Conservation (phyloP, 2,797 vertebrate genomes). For the Centropyge bicolor region DNA sequence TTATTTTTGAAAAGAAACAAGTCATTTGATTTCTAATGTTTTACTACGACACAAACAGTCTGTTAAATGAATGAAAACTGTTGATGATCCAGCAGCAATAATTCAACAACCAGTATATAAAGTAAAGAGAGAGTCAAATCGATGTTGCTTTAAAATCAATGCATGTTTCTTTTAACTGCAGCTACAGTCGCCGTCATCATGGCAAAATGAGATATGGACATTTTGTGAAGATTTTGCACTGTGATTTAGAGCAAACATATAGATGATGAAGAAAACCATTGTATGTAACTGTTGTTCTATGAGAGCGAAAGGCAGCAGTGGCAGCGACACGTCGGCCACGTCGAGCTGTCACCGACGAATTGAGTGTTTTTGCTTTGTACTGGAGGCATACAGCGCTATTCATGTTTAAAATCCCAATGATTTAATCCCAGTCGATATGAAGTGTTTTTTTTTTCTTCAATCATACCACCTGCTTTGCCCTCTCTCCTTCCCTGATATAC, state of each 20-base stretch:
- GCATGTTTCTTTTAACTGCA: constrained; percentile 13
- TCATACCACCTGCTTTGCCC: constrained; percentile 19
- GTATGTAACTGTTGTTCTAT: constrained; percentile 50
- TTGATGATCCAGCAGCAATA: constrained; percentile 20
- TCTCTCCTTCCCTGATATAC: constrained; percentile 34
- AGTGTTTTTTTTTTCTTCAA: constrained; percentile 35
- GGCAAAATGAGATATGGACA: not conserved
- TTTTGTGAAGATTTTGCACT: constrained; percentile 30
- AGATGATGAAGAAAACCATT: constrained; percentile 30
- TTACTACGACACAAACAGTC: not conserved
- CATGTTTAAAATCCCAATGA: constrained; percentile 65
- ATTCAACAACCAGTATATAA: constrained; percentile 11
- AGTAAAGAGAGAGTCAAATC: constrained; percentile 10
- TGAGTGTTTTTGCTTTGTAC: constrained; percentile 68
- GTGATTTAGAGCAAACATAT: constrained; percentile 42
- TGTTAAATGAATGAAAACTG: too few relatives aligned
- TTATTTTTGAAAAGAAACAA: not conserved
- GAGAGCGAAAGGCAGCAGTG: constrained; percentile 48
- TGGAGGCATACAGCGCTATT: constrained; percentile 63
- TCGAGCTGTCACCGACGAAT: constrained; percentile 64
- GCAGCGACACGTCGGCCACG: constrained; percentile 40
- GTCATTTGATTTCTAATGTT: not conserved
- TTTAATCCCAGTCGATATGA: constrained; percentile 64
- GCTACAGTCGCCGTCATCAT: constrained; percentile 2
- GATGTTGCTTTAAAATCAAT: constrained; percentile 30